phyloP scores from a whole-genome alignment of 2,888 invertebrate genomes.

The Hirtodrosophila trivittata region DNA sequence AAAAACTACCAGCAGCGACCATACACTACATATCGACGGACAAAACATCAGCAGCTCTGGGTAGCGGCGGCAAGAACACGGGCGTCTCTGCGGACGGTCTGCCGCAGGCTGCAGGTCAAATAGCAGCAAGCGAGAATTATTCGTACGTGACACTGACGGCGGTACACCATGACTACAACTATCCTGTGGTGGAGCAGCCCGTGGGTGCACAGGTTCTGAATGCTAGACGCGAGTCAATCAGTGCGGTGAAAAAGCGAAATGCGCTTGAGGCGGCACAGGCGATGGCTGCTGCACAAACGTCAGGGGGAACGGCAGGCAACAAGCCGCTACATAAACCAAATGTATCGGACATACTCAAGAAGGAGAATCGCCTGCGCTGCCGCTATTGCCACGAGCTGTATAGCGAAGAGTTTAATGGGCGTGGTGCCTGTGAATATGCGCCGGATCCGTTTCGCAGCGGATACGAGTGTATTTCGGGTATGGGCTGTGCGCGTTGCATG shows the following conservation, averaged over 20 bases:
- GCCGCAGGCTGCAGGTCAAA: slow-evolving; percentile 63
- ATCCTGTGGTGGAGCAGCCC: slow-evolving; percentile 86
- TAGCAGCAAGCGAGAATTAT: slow-evolving; percentile 87
- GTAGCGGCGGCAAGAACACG: slow-evolving; percentile 30
- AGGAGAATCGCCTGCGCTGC: slow-evolving; percentile 84
- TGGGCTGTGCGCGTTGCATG: slow-evolving; percentile 94
- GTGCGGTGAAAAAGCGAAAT: slow-evolving; percentile 88
- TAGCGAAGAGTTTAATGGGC: slow-evolving; percentile 92
- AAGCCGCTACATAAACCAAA: slow-evolving; percentile 72
- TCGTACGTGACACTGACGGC: slow-evolving; percentile 93
- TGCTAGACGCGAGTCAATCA: slow-evolving; percentile 85
- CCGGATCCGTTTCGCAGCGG: slow-evolving; percentile 92
- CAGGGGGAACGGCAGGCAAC: slow-evolving; percentile 76
- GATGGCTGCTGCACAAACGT: slow-evolving; percentile 81
- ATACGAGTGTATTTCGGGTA: slow-evolving; percentile 92
- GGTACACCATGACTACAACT: slow-evolving; percentile 92
- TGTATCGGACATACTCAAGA: slow-evolving; percentile 75
- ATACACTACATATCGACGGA: slow-evolving; percentile 87
- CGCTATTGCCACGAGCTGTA: slow-evolving; percentile 92
- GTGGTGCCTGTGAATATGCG: slow-evolving; percentile 93
- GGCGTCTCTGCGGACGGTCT: slow-evolving; percentile 40
- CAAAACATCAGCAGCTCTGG: slow-evolving; percentile 61
- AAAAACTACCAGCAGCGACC: slow-evolving; percentile 79
- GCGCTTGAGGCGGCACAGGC: slow-evolving; percentile 84
- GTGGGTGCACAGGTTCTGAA: slow-evolving; percentile 82